These are phyloP conservation scores for Solenopsis fugax DNA, from an alignment of 1,140 invertebrate genomes.

Conservation along the genomic window DNA sequence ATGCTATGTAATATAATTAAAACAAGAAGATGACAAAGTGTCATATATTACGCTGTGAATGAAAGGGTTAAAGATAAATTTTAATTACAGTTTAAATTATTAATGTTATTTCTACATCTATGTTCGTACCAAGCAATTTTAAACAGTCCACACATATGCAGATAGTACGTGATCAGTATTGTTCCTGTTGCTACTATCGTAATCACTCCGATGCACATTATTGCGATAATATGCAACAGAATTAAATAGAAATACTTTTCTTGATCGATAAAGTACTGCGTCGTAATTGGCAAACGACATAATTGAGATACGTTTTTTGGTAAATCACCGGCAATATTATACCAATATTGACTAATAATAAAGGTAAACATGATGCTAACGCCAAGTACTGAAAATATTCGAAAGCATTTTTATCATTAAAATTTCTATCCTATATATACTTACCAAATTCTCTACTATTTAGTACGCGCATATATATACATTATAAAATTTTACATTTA, in stretches of 20 bases:
- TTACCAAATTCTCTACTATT: background rate
- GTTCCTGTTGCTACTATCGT: background rate
- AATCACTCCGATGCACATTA: background rate
- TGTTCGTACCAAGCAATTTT: background rate
- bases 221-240: background rate
- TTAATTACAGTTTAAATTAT: background rate
- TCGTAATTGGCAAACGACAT: background rate
- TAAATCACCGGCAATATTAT: background rate
- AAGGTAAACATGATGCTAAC: background rate
- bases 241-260: conserved; percentile 17
- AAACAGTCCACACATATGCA: conserved; percentile 5
- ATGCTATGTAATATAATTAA: no score
- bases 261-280: conserved; percentile 26
- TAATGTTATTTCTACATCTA: background rate
- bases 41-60: no score
- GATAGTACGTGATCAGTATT: background rate
- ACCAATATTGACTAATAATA: background rate
- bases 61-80: background rate
- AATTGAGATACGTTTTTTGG: background rate
- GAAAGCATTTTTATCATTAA: background rate
- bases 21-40: no score
- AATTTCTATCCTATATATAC: background rate
- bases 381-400: background rate
- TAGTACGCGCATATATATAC: background rate
- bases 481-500: background rate